Evolutionary conservation across 2,113 vertebrate species (phyloP).

Genomic region (Macaca fascicularis): T2T-MFA8v1.1 NC_088391.1:10199501-10200000

Average conservation of each 20-base stretch:
- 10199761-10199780: neutral
- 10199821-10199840: neutral
- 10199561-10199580: constrained; percentile 69
- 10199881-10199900: neutral
- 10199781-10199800: neutral
- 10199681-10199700: neutral
- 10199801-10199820: neutral
- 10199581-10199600: constrained; percentile 24
- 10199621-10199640: constrained; percentile 25
- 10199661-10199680: neutral
- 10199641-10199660: neutral
- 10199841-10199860: neutral
- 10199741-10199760: neutral
- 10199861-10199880: neutral
- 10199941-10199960: neutral
- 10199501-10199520: constrained; percentile 53
- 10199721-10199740: neutral
- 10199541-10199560: constrained; percentile 71
- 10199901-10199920: neutral
- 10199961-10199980: neutral
- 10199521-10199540: constrained; percentile 59
- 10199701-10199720: neutral
- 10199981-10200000: neutral
- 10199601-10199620: constrained; percentile 42
- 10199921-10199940: neutral